Conservation (phyloP, 2,113 vertebrate genomes). For the Hypocryptadius cinnamomeus region DNA sequence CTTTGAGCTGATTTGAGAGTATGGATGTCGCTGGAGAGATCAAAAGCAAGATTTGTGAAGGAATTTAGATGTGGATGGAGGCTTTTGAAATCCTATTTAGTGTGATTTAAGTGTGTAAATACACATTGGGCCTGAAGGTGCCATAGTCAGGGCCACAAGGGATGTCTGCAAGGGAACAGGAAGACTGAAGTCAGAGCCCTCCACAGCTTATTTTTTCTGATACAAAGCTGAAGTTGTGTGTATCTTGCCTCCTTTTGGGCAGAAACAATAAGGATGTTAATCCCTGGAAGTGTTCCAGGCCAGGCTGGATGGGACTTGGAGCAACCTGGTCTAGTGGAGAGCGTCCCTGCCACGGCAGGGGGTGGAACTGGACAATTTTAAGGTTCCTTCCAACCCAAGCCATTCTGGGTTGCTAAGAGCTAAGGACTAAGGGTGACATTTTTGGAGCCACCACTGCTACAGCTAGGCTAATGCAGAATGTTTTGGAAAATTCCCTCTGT, state of each 20-base stretch:
- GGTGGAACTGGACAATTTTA: not conserved
- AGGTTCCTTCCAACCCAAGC: not conserved
- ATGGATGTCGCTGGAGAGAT: not conserved
- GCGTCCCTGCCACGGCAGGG: not conserved
- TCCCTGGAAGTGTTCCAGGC: not conserved
- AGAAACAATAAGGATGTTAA: not conserved
- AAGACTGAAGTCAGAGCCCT: not conserved
- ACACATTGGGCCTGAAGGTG: not conserved
- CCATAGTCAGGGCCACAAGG: accelerated
- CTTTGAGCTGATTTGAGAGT: not conserved
- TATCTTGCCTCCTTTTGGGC: not conserved
- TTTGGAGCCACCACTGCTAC: not conserved
- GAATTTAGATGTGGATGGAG: not conserved
- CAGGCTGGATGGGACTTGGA: not conserved
- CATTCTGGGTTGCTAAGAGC: not conserved
- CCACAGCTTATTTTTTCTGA: not conserved
- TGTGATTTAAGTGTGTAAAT: not conserved
- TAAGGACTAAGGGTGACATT: not conserved
- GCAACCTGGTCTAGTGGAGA: not conserved
- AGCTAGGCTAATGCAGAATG: not conserved
- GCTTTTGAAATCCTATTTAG: not conserved
- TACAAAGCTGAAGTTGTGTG: not conserved
- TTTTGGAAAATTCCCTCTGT: not conserved
- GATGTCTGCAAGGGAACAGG: not conserved
- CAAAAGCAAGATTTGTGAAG: not conserved